Base-by-base conservation (phyloP, 2,113 vertebrate species). In the Bufo bufo region DNA sequence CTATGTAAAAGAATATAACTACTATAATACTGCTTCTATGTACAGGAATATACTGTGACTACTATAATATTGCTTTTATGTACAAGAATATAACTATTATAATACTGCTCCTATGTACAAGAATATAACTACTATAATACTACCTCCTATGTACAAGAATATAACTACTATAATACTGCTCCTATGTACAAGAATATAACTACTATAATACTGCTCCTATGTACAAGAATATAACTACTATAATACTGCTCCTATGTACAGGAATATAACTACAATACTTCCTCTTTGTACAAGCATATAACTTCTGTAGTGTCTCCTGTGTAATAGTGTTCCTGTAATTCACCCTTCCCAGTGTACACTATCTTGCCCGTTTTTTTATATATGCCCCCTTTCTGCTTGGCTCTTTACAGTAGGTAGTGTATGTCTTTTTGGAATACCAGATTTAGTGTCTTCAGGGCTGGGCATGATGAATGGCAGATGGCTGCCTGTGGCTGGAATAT, bases 391-490 rank as follows among this genome's bases (percentile, higher is more conserved):
- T 20, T n/a, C 65, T 66, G 20, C 6, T 23, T 33, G 33, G 12
- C 23, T 23, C 71, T 74, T 16, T 19, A 13, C 52, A 58, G 6
- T 6, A 45, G 69, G 33, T 43, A 45, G 2, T 17, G 3, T 45
- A 72, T 72, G 4, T 72, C 43, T 47, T 14, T 74, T 45, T 9
- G 71, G 71, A 17, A 43, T 14, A 71, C 23, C 13, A 4, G 6
- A 74, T 74, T 74, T 74, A 47, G 43, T 13, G 6, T 17, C 43
- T 74, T 74, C 7, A 17, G 33, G 33, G 12, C 71, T 47, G 14
- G 43, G 19, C 71, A 74, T 61, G 52, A 85, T 75, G 17, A 85
- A 77, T 85, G 58, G 54, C 54, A 75, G 71, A 77, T n/a, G 12
- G n/a, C 43, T 58, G 52, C 11, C 65, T 77, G 54, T 49, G 84